phyloP scores from a whole-genome alignment of 2,113 vertebrate genomes.

The Epinephelus cyanopodus region DNA sequence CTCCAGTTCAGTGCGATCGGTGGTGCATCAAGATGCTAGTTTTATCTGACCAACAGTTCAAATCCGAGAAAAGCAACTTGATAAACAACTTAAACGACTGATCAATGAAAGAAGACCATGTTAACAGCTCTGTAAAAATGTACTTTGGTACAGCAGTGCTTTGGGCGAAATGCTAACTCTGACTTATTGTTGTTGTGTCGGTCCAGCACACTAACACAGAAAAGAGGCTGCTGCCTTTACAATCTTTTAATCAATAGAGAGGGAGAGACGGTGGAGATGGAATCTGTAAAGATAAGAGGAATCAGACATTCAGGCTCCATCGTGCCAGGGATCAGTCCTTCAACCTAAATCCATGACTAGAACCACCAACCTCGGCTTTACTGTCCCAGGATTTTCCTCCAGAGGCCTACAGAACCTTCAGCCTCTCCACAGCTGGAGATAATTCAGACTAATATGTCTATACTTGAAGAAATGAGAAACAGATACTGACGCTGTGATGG shows the following conservation, averaged over 20 bases:
- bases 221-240: slow-evolving; percentile 1
- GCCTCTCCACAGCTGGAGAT: slow-evolving; percentile 27
- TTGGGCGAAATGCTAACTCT: not conserved
- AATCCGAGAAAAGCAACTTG: not conserved
- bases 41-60: not conserved
- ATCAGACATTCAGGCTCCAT: slow-evolving; percentile 42
- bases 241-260: slow-evolving; percentile 29
- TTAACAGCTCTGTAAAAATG: not conserved
- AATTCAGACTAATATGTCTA: slow-evolving; percentile 25
- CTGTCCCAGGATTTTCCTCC: slow-evolving; percentile 18
- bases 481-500: slow-evolving; percentile 24
- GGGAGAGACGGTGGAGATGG: not conserved
- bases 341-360: slow-evolving; percentile 30
- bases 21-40: not conserved
- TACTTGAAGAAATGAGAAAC: slow-evolving; percentile 47
- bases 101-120: not conserved
- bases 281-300: slow-evolving; percentile 15
- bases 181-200: slow-evolving; percentile 7
- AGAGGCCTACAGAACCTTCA: slow-evolving; percentile 8
- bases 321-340: slow-evolving; percentile 4
- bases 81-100: not conserved
- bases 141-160: not conserved
- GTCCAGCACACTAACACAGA: slow-evolving; percentile 13
- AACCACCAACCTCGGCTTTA: slow-evolving; percentile 29
- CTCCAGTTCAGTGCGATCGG: not conserved